A percentile compares a stretch with the other conserved stretches of the same genome.
phyloP scores from a whole-genome alignment of 2,797 vertebrate species.

The Macropus fuliginosus region DNA sequence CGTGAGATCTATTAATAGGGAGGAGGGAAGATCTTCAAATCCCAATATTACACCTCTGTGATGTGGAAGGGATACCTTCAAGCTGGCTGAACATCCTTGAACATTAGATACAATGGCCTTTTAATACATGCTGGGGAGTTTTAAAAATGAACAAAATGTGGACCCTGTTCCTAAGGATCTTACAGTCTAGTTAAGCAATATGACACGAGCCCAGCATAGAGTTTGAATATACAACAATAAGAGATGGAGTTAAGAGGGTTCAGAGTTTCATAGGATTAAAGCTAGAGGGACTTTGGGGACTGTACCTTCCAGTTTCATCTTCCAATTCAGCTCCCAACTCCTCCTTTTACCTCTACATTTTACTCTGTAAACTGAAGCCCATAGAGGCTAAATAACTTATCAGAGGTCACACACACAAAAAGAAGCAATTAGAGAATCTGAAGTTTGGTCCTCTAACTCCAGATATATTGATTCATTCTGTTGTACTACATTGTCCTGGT shows the following conservation, averaged over 20 bases:
- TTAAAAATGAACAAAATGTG: not conserved
- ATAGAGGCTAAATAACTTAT: not conserved
- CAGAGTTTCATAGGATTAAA: not conserved
- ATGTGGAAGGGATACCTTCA: not conserved
- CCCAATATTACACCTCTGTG: too few relatives aligned
- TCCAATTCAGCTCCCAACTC: not conserved
- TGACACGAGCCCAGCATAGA: not conserved
- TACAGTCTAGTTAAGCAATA: not conserved
- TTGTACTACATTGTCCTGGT: not conserved
- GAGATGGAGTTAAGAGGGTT: not conserved
- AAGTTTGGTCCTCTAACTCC: not conserved
- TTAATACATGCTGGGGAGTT: not conserved
- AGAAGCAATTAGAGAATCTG: not conserved
- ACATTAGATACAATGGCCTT: not conserved
- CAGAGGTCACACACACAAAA: not conserved
- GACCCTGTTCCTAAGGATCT: not conserved
- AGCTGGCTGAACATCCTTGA: not conserved
- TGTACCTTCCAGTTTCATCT: not conserved
- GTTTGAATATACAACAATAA: not conserved
- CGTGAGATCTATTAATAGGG: too few relatives aligned
- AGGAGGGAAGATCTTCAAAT: too few relatives aligned
- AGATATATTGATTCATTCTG: not conserved
- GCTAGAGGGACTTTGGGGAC: not conserved
- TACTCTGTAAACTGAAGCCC: not conserved
- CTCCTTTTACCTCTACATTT: not conserved